Conservation (phyloP, 1,140 invertebrate genomes). For the Drosophila yakuba region DNA sequence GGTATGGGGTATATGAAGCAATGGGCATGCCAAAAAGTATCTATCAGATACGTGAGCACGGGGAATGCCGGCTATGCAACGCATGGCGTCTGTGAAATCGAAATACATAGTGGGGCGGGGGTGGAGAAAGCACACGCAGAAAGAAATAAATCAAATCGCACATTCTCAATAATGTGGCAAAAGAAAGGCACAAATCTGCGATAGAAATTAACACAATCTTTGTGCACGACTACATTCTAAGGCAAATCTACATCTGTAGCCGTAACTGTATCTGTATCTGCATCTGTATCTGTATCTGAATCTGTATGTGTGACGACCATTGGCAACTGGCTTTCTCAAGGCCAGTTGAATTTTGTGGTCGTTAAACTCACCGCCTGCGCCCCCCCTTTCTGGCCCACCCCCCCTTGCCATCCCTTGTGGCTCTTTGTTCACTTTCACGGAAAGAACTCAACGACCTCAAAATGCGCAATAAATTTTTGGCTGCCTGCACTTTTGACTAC, state of each 20-base stretch:
- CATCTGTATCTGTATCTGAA: not conserved
- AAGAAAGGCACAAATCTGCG: slow-evolving; percentile 1
- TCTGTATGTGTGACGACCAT: slow-evolving; percentile 35
- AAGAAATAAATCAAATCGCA: slow-evolving; percentile 61
- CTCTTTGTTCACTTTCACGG: slow-evolving; percentile 61
- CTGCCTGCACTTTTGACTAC: slow-evolving; percentile 50
- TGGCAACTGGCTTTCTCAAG: slow-evolving; percentile 67
- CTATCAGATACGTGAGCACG: slow-evolving; percentile 49
- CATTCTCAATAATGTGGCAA: slow-evolving; percentile 21
- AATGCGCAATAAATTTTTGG: slow-evolving; percentile 62
- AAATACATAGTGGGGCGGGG: not conserved
- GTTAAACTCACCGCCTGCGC: slow-evolving; percentile 63
- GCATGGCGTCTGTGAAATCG: slow-evolving; percentile 55
- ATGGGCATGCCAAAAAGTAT: slow-evolving; percentile 66
- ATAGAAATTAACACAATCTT: slow-evolving; percentile 64
- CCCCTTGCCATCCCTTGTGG: not conserved
- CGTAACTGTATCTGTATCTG: not conserved
- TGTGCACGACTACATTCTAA: slow-evolving; percentile 10
- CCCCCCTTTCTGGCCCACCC: slow-evolving; percentile 1
- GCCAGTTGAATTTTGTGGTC: slow-evolving; percentile 61
- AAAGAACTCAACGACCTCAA: slow-evolving; percentile 59
- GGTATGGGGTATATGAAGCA: slow-evolving; percentile 1
- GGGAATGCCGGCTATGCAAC: slow-evolving; percentile 73
- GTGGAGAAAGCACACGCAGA: slow-evolving; percentile 20
- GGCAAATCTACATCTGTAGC: slow-evolving; percentile 13